Evolutionary conservation across 2,888 invertebrate genomes (phyloP).

Genomic region (Cartodere bifasciata): DNA sequence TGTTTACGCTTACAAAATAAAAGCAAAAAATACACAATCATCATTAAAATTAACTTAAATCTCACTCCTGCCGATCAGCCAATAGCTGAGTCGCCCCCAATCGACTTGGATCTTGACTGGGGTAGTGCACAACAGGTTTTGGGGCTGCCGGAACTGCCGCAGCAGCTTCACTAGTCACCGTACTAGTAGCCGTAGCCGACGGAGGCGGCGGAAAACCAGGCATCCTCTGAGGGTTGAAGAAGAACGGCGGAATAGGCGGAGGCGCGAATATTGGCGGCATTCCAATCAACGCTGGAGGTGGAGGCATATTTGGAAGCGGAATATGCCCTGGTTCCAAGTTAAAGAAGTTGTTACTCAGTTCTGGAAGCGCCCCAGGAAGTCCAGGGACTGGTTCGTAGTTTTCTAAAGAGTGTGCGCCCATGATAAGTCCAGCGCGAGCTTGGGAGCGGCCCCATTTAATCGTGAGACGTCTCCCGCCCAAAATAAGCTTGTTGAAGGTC

Average conservation of each 20-base stretch:
- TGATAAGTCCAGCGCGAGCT: constrained; percentile 47
- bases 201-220: constrained; percentile 34
- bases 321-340: constrained; percentile 43
- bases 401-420: constrained; percentile 39
- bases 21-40: too few species aligned
- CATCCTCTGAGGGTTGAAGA: constrained; percentile 33
- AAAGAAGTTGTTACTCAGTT: constrained; percentile 54
- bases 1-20: too few species aligned
- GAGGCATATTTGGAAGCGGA: constrained; percentile 34
- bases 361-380: constrained; percentile 57
- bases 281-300: constrained; percentile 32
- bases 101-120: constrained; percentile 92
- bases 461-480: constrained; percentile 76
- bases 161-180: constrained; percentile 23
- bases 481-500: constrained; percentile 84
- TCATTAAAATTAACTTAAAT: neutral
- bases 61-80: constrained; percentile 22
- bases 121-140: constrained; percentile 70
- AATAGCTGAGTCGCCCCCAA: constrained; percentile 56
- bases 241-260: constrained; percentile 43
- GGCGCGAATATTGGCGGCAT: constrained; percentile 50
- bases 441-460: constrained; percentile 99
- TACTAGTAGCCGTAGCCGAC: constrained; percentile 27
- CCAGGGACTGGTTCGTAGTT: constrained; percentile 65
- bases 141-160: constrained; percentile 35